These are phyloP conservation scores for Lichenostomus cassidix DNA, from an alignment of 2,113 vertebrate genomes.

Conservation along the genomic window DNA sequence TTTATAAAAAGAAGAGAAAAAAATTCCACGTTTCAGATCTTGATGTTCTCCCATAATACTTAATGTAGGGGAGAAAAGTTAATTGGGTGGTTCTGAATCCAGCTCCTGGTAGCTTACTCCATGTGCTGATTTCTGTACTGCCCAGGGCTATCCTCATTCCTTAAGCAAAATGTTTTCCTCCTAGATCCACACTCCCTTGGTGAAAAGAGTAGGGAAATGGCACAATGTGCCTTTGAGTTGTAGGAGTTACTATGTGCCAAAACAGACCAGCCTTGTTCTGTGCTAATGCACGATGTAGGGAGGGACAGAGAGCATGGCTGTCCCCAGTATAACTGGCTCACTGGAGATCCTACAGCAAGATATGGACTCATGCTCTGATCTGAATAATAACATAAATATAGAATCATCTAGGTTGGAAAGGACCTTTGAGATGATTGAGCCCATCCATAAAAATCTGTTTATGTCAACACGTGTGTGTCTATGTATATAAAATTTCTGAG, in stretches of 20 bases:
- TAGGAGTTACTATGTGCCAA: background rate
- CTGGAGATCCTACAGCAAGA: background rate
- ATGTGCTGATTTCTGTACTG: background rate
- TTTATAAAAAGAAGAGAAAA: background rate
- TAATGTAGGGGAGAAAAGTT: background rate
- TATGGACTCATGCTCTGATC: background rate
- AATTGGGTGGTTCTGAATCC: background rate
- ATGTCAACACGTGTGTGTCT: background rate
- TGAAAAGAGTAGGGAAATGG: background rate
- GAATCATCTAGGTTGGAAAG: background rate
- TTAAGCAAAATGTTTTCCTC: background rate
- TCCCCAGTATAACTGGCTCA: background rate
- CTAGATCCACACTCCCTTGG: background rate
- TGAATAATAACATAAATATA: background rate
- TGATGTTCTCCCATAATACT: background rate
- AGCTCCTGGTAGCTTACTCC: background rate
- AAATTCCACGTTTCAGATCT: background rate
- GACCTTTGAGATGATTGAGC: background rate
- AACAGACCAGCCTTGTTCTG: background rate
- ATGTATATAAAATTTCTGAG: background rate
- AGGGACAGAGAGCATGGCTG: background rate
- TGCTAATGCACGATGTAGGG: fast-evolving
- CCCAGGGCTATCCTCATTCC: background rate
- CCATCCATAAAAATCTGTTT: background rate
- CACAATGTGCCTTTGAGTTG: background rate